Evolutionary conservation across 2,797 vertebrate species (phyloP).

Genomic region (Merluccius polli): DNA sequence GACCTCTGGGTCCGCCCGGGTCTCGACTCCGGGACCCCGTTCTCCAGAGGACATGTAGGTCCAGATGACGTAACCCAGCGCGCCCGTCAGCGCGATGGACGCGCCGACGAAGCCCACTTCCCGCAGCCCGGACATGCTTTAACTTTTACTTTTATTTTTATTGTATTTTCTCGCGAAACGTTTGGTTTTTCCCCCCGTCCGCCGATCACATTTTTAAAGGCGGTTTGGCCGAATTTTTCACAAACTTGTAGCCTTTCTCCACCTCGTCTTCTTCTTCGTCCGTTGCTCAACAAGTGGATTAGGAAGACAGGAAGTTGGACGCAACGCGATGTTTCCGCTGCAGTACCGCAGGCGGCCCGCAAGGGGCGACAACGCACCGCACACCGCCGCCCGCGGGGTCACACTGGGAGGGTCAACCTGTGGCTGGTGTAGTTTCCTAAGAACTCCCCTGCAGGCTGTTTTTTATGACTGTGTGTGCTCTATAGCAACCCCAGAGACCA

Average conservation of each 20-base stretch:
- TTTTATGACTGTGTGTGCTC: too few relatives aligned
- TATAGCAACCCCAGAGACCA: too few relatives aligned
- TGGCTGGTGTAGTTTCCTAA: too few relatives aligned
- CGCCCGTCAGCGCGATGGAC: constrained; percentile 61
- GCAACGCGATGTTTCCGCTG: constrained; percentile 49
- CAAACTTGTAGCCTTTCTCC: background rate
- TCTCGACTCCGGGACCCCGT: background rate
- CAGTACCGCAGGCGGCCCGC: too few relatives aligned
- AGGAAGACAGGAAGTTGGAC: constrained; percentile 51
- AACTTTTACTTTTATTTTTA: too few relatives aligned
- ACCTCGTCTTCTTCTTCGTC: background rate
- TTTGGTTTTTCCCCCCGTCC: background rate
- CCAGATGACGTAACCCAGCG: constrained; percentile 66
- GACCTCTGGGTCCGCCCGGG: background rate
- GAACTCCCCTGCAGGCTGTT: too few relatives aligned
- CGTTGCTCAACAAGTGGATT: constrained; percentile 69
- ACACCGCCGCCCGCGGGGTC: too few relatives aligned
- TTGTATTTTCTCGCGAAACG: background rate
- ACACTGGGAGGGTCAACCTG: too few relatives aligned
- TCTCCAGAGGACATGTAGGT: constrained; percentile 35
- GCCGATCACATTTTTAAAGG: background rate
- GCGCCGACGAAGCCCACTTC: constrained; percentile 55
- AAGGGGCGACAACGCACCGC: too few relatives aligned
- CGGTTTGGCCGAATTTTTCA: background rate
- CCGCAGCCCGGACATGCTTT: constrained; percentile 63